A percentile compares a stretch with the other conserved stretches of the same genome.
Conservation (phyloP, 2,888 invertebrate species). For the Caenorhabditis doughertyi region DNA sequence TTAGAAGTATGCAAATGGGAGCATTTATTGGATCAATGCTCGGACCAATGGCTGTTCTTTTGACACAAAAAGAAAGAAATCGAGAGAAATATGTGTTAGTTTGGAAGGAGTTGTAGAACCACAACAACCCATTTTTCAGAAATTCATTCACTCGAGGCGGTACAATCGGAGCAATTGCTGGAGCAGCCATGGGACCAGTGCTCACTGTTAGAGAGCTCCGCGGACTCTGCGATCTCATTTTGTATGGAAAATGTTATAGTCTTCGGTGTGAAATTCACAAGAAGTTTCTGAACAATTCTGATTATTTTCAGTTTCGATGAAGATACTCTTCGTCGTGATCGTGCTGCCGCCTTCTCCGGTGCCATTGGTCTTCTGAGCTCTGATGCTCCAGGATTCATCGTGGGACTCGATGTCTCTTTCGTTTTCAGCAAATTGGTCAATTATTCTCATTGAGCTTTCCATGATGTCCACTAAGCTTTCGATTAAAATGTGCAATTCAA, state of each 20-base stretch:
- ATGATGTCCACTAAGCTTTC: no score
- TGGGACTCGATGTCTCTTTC: slow-evolving; percentile 74
- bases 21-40: slow-evolving; percentile 73
- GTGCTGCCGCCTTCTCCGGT: slow-evolving; percentile 72
- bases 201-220: slow-evolving; percentile 72
- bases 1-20: slow-evolving; percentile 75
- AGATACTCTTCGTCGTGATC: slow-evolving; percentile 72
- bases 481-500: no score
- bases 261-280: slow-evolving; percentile 53
- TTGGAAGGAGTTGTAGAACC: background rate
- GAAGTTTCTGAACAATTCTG: background rate
- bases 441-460: slow-evolving; percentile 31
- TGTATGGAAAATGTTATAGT: slow-evolving; percentile 77
- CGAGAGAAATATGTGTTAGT: slow-evolving; percentile 19
- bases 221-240: slow-evolving; percentile 72
- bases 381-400: slow-evolving; percentile 71
- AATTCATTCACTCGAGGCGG: slow-evolving; percentile 71
- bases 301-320: slow-evolving; percentile 70
- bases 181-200: slow-evolving; percentile 72
- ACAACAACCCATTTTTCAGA: slow-evolving; percentile 21
- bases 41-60: slow-evolving; percentile 62
- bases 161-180: slow-evolving; percentile 67
- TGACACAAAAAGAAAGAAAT: slow-evolving; percentile 8
- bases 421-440: slow-evolving; percentile 67
- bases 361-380: slow-evolving; percentile 72